Evolutionary conservation across 2,888 invertebrate genomes (phyloP).

Genomic region (Tenthredo amoena): DNA sequence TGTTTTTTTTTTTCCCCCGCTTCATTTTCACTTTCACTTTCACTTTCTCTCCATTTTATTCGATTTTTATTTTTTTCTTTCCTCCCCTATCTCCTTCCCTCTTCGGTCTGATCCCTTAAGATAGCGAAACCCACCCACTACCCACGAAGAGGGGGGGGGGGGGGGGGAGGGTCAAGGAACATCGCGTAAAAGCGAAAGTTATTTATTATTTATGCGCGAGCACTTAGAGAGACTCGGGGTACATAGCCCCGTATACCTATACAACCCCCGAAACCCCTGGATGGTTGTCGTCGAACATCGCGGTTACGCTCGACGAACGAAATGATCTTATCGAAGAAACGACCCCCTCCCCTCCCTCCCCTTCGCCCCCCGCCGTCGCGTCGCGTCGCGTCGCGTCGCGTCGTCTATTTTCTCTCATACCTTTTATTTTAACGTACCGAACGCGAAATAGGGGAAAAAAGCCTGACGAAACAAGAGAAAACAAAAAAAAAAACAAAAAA

Average conservation of each 20-base stretch:
- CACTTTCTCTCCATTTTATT: too few species aligned
- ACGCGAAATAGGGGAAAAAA: too few species aligned
- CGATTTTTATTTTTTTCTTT: background rate
- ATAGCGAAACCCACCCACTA: background rate
- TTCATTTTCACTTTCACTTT: too few species aligned
- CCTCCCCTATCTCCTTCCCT: too few species aligned
- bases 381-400: background rate
- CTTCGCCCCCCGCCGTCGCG: too few species aligned
- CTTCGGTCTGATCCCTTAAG: too few species aligned
- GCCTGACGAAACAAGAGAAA: too few species aligned
- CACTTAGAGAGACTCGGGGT: conserved; percentile 16
- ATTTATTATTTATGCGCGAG: conserved; percentile 63
- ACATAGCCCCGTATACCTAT: background rate
- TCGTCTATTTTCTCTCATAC: background rate
- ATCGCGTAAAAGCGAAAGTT: conserved; percentile 56
- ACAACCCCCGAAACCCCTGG: conserved; percentile 22
- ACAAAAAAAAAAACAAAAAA: too few species aligned
- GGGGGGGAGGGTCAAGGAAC: background rate
- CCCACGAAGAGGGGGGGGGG: background rate
- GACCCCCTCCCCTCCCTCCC: too few species aligned
- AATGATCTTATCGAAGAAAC: conserved; percentile 21
- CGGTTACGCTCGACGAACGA: background rate
- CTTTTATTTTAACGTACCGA: background rate
- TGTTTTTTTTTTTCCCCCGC: too few species aligned
- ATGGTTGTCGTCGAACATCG: conserved; percentile 56